Base-by-base conservation (phyloP, 2,113 vertebrate genomes). In the Hemichromis elongatus region DNA sequence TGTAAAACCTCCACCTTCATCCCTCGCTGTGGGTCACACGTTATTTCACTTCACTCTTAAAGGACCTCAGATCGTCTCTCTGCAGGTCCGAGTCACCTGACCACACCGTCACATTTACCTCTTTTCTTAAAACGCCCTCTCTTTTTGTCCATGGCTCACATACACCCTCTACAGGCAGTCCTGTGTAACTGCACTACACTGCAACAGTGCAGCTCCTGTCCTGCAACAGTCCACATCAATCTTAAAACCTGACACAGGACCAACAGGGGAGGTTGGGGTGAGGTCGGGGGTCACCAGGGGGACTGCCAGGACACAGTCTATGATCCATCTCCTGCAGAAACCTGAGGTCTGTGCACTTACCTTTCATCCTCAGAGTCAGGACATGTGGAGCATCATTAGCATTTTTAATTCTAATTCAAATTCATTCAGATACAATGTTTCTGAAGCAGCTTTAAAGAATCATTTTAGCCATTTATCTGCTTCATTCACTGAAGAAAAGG, bases 101-200 rank as follows among this genome's bases (percentile, higher is more conserved):
- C 70, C 26, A 53, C 50, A 18, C 26, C 0, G 6, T 30, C 42
- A 7, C 24, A 50, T 3, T 73, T 73, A 68, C n/a, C 16, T 50
- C 24, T 50, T 47, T 26, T 50, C 68, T 73, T 73, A 47, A 73
- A 73, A 73, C 68, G 50, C 0, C 16, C 45, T 52, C 45, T 75
- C 70, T 33, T 50, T 47, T 3, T 9, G 14, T 16, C 52, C 12
- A 2, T 45, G 33, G 47, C 2, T 35, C 30, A 80, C 21, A 81
- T 55, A 59, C 45, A 21, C 68, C 86, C 80, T 52, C 89, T 73
- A 24, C 59, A 78, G 86, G 77, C 80, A 2, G 73, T 2, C 24
- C 37, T 2, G 6, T 37, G 75, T 66, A 52, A 28, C 73, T 82
- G 37, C 82, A 50, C 1, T 33, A 59, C 9, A 19, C 19, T 59